These are phyloP conservation scores for Oceanites oceanicus DNA, from an alignment of 2,113 vertebrate genomes.

Conservation along the genomic window DNA sequence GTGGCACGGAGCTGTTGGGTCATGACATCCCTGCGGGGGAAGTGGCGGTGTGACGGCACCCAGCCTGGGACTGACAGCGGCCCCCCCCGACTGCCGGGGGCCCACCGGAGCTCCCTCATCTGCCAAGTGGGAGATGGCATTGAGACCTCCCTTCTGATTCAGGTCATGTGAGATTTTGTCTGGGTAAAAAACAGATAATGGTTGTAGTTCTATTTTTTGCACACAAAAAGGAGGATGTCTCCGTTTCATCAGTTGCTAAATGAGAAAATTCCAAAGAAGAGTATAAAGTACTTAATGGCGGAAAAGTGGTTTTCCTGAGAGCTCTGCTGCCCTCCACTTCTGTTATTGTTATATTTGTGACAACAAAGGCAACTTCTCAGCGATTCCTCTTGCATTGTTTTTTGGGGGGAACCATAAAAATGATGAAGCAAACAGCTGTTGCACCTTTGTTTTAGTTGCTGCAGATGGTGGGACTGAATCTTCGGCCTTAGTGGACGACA, in stretches of 20 bases:
- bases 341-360: neutral
- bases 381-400: neutral
- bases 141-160: neutral
- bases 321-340: neutral
- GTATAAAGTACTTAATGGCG: neutral
- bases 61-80: neutral
- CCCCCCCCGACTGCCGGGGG: neutral
- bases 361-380: conserved; percentile 4
- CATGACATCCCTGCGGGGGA: neutral
- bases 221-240: neutral
- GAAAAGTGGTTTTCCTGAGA: neutral
- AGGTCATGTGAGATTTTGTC: neutral
- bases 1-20: fast-evolving
- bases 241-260: neutral
- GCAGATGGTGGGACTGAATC: conserved; percentile 83
- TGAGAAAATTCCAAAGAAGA: neutral
- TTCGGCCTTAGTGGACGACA: conserved; percentile 84
- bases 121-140: neutral
- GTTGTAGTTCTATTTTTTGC: neutral
- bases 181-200: neutral
- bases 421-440: conserved; percentile 52
- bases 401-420: neutral
- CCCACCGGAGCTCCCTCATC: neutral
- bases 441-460: conserved; percentile 62
- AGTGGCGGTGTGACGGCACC: fast-evolving